Evolutionary conservation across 1,140 invertebrate genomes (phyloP).

Genomic region (Heliconius congener): DNA sequence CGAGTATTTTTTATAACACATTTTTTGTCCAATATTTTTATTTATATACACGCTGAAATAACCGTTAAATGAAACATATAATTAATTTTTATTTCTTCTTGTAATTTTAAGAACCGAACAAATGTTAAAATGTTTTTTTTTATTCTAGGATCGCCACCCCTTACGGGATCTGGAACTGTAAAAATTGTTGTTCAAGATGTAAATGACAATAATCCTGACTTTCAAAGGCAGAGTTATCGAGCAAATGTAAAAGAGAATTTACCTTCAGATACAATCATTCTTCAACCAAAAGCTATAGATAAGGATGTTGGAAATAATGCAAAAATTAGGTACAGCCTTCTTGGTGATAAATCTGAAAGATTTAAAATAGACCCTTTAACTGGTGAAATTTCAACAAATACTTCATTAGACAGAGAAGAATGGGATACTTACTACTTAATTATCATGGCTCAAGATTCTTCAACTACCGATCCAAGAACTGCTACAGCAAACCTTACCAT

Average conservation of each 20-base stretch:
- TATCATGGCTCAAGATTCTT: slow-evolving; percentile 93
- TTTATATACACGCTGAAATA: too few relatives aligned
- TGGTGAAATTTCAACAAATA: slow-evolving; percentile 88
- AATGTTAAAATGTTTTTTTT: slow-evolving; percentile 32
- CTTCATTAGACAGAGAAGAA: slow-evolving; percentile 90
- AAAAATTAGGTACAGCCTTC: slow-evolving; percentile 90
- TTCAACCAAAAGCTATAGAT: slow-evolving; percentile 88
- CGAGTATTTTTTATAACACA: too few relatives aligned
- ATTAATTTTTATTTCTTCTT: neutral
- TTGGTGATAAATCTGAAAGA: slow-evolving; percentile 89
- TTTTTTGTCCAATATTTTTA: too few relatives aligned
- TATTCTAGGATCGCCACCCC: slow-evolving; percentile 89
- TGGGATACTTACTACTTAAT: slow-evolving; percentile 89
- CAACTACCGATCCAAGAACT: slow-evolving; percentile 89
- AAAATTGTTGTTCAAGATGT: slow-evolving; percentile 94
- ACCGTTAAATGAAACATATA: neutral
- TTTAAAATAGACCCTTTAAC: slow-evolving; percentile 89
- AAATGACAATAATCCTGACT: slow-evolving; percentile 95
- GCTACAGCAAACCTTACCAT: slow-evolving; percentile 92
- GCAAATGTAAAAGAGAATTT: slow-evolving; percentile 90
- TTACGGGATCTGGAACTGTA: slow-evolving; percentile 94
- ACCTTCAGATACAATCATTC: slow-evolving; percentile 86
- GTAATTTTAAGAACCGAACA: too few relatives aligned
- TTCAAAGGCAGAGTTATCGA: slow-evolving; percentile 89
- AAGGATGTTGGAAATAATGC: slow-evolving; percentile 92